Base-by-base conservation (phyloP, 1,140 invertebrate species). In the Portunus trituberculatus region DNA sequence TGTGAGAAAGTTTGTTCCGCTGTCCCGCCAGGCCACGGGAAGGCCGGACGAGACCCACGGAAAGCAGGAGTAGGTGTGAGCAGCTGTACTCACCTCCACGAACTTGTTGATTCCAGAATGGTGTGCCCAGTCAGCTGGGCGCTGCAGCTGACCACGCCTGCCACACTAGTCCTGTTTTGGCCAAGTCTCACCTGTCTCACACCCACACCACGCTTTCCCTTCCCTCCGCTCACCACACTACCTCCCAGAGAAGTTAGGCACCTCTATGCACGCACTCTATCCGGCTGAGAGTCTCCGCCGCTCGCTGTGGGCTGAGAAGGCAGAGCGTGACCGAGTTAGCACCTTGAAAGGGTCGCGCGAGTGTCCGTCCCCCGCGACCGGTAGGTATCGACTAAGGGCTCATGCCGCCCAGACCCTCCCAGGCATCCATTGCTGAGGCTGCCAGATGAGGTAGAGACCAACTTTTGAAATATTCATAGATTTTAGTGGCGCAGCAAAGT, bases 381-480 rank as follows among this genome's bases (percentile, higher is more conserved):
- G 12, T n/a, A 76, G 67, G 67, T 76, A 76, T 76, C 67, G 67
- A 76, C 67, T 76, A 76, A 76, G 67, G 67, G 25, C 8, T 59
- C 67, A 76, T 20, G 67, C 20, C 67, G 67, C 67, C 67, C 67
- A 12, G 67, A 25, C 67, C 67, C 67, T 76, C 67, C 67, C 67
- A 76, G 67, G 67, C 25, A 25, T 76, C 67, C 67, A 76, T 76
- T n/a, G 67, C 67, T 76, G 67, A 25, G n/a, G 67, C 67, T 76
- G 67, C 67, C 67, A 76, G 67, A 76, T 76, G 25, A 76, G 20
- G 67, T 76, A 7, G 67, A 76, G 67, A n/a, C 67, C 67, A 76
- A 76, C 67, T 76, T 76, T n/a, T n/a, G 67, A 76, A 76, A n/a
- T 76, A n/a, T 76, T 76, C 67, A 76, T 76, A 76, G 67, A 76